Conservation (phyloP, 92 coral and sea anemone species). For the Palythoa heliodiscus region DNA sequence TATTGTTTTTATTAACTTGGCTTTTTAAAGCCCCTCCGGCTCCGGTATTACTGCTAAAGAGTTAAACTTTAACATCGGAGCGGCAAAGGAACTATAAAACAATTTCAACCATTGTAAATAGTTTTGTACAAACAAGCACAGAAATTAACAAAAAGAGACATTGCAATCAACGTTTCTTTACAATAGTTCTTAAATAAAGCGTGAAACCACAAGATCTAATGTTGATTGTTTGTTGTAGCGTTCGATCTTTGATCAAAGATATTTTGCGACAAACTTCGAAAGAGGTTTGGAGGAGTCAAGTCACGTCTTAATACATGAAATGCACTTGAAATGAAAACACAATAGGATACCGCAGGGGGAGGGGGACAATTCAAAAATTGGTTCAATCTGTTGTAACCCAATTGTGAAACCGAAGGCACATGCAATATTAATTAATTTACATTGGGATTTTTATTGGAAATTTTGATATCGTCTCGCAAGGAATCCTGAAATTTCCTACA, state of each 20-base stretch:
- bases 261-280: slow-evolving; percentile 16
- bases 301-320: slow-evolving; percentile 12
- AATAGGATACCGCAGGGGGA: slow-evolving; percentile 41
- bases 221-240: slow-evolving; percentile 22
- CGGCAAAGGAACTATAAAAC: slow-evolving; percentile 12
- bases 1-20: background rate
- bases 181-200: slow-evolving; percentile 30
- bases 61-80: slow-evolving; percentile 23
- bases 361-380: slow-evolving; percentile 20
- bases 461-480: slow-evolving; percentile 4
- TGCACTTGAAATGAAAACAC: slow-evolving; percentile 13
- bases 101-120: slow-evolving; percentile 40
- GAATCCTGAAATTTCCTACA: background rate
- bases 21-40: background rate
- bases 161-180: slow-evolving; percentile 14
- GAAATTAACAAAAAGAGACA: slow-evolving; percentile 4
- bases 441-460: background rate
- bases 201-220: slow-evolving; percentile 26
- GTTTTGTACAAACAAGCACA: slow-evolving; percentile 40
- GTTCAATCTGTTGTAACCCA: slow-evolving; percentile 1
- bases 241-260: slow-evolving; percentile 32
- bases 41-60: slow-evolving; percentile 21
- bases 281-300: slow-evolving; percentile 18
- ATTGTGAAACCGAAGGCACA: slow-evolving; percentile 37
- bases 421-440: slow-evolving; percentile 29